Conservation (phyloP, 2,888 invertebrate species). For the Trachelus troglodyta region DNA sequence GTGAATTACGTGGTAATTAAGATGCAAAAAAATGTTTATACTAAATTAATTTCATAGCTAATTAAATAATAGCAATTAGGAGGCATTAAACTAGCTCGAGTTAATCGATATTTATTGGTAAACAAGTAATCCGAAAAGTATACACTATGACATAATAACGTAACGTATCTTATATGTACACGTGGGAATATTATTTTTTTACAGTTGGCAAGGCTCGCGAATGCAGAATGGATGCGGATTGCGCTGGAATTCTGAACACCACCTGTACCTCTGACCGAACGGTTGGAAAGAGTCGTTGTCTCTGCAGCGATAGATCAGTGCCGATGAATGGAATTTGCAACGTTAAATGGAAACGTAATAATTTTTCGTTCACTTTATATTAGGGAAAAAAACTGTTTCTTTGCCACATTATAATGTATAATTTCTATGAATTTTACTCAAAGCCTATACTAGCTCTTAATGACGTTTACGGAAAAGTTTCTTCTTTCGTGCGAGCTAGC, state of each 20-base stretch:
- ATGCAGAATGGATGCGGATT: slow-evolving; percentile 74
- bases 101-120: background rate
- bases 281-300: slow-evolving; percentile 73
- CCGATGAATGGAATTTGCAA: slow-evolving; percentile 77
- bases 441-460: no score
- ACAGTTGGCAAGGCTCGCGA: slow-evolving; percentile 70
- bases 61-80: background rate
- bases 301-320: slow-evolving; percentile 77
- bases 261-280: slow-evolving; percentile 76
- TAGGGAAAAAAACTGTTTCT: background rate
- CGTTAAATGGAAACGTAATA: slow-evolving; percentile 73
- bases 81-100: background rate
- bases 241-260: slow-evolving; percentile 73
- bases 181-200: slow-evolving; percentile 9
- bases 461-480: background rate
- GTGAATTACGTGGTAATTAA: background rate
- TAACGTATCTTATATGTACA: background rate
- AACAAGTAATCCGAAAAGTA: background rate
- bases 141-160: background rate
- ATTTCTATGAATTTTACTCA: no score
- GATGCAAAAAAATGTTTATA: background rate
- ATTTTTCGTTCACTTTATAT: background rate
- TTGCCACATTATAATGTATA: background rate
- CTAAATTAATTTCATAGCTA: background rate
- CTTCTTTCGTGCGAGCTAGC: background rate